Evolutionary conservation across 2,797 vertebrate species (phyloP).

Genomic region (Sebastes iracundus): DNA sequence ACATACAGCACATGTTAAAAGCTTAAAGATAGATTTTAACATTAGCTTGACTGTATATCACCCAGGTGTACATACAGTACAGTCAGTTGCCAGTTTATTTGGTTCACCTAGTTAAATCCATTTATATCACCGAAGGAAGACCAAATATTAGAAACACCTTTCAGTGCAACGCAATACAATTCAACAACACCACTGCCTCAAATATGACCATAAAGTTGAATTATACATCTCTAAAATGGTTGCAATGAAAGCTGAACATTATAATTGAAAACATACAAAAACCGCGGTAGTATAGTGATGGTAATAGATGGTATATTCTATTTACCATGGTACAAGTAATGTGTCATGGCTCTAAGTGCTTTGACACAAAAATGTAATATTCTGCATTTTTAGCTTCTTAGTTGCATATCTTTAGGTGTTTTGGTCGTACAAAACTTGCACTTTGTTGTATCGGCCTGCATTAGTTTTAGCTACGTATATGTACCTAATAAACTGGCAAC

Average conservation of each 20-base stretch:
- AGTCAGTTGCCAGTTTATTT: background rate
- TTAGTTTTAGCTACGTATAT: background rate
- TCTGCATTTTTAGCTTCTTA: background rate
- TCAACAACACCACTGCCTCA: background rate
- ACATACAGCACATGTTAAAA: background rate
- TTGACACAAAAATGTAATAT: background rate
- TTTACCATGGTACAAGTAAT: background rate
- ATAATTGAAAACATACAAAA: background rate
- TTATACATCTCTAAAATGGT: background rate
- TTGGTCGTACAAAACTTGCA: background rate
- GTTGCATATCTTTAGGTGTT: background rate
- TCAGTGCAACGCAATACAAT: background rate
- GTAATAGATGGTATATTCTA: background rate
- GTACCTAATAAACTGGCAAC: background rate
- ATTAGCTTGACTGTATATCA: background rate
- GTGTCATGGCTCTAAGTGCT: background rate
- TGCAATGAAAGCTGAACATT: background rate
- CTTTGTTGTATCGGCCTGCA: background rate
- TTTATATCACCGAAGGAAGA: background rate
- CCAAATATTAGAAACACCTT: background rate
- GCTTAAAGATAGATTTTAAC: background rate
- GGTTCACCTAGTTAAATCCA: background rate
- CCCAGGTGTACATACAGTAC: background rate
- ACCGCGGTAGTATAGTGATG: fast-evolving
- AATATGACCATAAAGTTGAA: background rate